Conservation (phyloP, 2,888 invertebrate genomes). For the Heliconius cydno region DNA sequence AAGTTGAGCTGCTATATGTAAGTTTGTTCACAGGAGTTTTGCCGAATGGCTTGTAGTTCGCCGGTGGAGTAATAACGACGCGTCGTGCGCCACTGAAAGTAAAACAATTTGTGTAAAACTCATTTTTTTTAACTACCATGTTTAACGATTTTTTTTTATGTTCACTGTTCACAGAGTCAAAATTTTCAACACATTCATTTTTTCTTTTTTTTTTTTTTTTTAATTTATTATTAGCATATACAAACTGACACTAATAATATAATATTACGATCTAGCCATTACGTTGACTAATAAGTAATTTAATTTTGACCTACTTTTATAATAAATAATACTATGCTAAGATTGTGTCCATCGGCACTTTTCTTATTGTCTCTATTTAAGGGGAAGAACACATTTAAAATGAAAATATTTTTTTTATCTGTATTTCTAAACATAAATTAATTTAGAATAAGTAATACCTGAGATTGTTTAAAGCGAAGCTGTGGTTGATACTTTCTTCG, state of each 20-base stretch:
- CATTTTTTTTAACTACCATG: background rate
- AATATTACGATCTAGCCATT: too few relatives aligned
- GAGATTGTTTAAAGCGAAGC: constrained; percentile 92
- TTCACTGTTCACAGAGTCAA: background rate
- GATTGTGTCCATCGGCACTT: too few relatives aligned
- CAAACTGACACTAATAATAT: too few relatives aligned
- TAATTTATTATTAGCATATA: too few relatives aligned
- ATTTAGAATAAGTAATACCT: constrained; percentile 79
- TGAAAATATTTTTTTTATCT: background rate
- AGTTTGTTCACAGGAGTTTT: constrained; percentile 93
- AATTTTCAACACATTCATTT: background rate
- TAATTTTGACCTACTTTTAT: too few relatives aligned
- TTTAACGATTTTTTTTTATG: background rate
- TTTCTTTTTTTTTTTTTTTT: too few relatives aligned
- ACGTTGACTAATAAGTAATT: too few relatives aligned
- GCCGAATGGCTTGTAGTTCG: constrained; percentile 89
- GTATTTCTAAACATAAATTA: background rate
- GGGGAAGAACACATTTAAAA: background rate
- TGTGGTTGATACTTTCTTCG: constrained; percentile 92
- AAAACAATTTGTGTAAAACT: constrained; percentile 41
- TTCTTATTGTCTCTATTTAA: too few relatives aligned
- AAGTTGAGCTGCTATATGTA: constrained; percentile 87
- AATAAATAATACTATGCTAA: too few relatives aligned
- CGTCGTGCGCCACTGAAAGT: constrained; percentile 89
- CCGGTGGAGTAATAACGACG: constrained; percentile 91